Conservation (phyloP, 2,797 vertebrate species). For the Eulemur coronatus region DNA sequence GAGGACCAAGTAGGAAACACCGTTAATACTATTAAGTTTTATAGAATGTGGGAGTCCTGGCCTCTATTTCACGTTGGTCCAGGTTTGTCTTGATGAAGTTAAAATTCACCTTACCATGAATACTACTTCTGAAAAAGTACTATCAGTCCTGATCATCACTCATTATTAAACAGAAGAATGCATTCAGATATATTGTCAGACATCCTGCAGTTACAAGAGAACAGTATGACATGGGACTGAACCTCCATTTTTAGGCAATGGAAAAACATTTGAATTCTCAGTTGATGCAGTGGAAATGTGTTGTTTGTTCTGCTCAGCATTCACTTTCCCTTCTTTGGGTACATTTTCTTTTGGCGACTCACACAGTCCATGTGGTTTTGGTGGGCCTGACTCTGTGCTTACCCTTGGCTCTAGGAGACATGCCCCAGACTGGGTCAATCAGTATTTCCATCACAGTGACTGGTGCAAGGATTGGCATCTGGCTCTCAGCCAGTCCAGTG, state of each 20-base stretch:
- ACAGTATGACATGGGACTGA: not conserved
- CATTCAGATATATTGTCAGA: not conserved
- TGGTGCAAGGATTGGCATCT: not conserved
- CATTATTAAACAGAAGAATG: not conserved
- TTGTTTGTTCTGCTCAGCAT: not conserved
- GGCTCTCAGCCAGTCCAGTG: not conserved
- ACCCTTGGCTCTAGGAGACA: not conserved
- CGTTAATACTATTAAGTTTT: slow-evolving; percentile 27
- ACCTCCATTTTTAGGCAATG: not conserved
- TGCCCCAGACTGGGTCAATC: not conserved
- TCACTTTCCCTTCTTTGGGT: not conserved
- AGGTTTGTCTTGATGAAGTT: slow-evolving; percentile 2
- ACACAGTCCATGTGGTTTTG: not conserved
- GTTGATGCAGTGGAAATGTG: not conserved
- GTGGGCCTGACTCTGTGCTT: not conserved
- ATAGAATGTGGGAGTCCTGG: not conserved
- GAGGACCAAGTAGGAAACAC: not conserved
- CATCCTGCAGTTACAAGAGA: not conserved
- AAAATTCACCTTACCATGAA: slow-evolving; percentile 9
- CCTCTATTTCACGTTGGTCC: not conserved
- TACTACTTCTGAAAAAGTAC: slow-evolving; percentile 1
- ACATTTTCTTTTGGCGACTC: not conserved
- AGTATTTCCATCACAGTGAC: not conserved
- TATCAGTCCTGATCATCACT: not conserved
- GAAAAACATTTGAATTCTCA: not conserved